Conservation (phyloP, 2,797 vertebrate genomes). For the Linurgus olivaceus region DNA sequence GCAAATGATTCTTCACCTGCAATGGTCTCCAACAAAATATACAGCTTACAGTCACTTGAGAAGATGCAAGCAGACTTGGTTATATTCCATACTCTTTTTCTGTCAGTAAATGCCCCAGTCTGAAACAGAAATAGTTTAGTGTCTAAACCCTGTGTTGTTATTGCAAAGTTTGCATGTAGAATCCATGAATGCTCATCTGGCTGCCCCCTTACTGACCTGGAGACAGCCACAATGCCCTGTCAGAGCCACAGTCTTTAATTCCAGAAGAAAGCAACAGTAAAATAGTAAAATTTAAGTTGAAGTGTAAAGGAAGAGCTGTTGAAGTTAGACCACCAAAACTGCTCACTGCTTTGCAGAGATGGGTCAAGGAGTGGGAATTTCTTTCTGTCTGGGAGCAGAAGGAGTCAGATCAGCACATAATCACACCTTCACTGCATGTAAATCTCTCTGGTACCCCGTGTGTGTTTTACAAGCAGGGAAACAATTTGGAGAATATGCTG, state of each 20-base stretch:
- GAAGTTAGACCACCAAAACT: neutral
- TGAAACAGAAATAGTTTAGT: neutral
- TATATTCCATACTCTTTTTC: neutral
- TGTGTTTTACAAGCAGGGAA: conserved; percentile 1
- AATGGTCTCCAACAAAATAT: neutral
- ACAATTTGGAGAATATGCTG: conserved; percentile 1
- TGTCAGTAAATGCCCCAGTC: neutral
- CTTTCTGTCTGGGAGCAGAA: neutral
- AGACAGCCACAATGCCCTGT: neutral
- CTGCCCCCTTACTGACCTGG: neutral
- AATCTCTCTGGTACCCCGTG: neutral
- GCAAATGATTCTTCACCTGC: neutral
- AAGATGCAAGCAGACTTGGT: neutral
- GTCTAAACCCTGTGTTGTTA: neutral
- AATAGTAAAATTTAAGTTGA: neutral
- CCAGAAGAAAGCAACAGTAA: neutral
- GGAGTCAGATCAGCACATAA: neutral
- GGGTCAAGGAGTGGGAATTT: neutral
- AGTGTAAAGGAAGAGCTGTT: neutral
- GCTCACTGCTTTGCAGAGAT: neutral
- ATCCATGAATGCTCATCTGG: neutral
- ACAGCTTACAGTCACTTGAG: neutral
- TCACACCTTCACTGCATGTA: neutral
- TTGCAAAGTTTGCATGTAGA: neutral
- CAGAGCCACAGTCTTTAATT: neutral